Evolutionary conservation across 2,888 invertebrate species (phyloP).

Genomic region (Allacma fusca): DNA sequence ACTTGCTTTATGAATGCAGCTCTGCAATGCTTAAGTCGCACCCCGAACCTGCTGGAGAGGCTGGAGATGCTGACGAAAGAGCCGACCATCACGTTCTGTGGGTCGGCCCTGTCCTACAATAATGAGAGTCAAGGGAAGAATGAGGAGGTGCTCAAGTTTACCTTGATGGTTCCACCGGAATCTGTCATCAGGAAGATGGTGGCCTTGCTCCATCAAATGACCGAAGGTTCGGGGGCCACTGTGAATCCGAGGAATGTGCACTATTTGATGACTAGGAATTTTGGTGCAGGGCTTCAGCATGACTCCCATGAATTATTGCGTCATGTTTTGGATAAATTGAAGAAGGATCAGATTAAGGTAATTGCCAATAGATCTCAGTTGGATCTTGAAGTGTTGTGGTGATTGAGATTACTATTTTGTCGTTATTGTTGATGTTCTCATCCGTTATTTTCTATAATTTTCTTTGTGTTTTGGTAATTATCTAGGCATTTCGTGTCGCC

Average conservation of each 20-base stretch:
- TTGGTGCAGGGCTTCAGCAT: constrained; percentile 93
- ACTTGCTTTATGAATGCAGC: constrained; percentile 98
- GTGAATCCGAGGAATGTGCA: constrained; percentile 55
- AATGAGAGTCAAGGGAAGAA: constrained; percentile 49
- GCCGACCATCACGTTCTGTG: constrained; percentile 7
- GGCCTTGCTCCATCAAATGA: constrained; percentile 57
- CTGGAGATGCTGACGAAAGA: constrained; percentile 50
- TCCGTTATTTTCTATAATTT: constrained; percentile 20
- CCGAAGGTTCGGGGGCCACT: constrained; percentile 44
- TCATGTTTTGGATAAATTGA: constrained; percentile 60
- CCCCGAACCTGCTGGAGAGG: constrained; percentile 63
- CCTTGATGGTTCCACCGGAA: constrained; percentile 53
- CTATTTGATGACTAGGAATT: constrained; percentile 67
- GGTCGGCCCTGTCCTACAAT: background rate
- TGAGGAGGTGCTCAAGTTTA: constrained; percentile 49
- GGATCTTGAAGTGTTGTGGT: background rate
- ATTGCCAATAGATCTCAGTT: too few species aligned
- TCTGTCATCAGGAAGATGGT: constrained; percentile 57
- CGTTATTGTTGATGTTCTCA: background rate
- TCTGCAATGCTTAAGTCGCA: constrained; percentile 89
- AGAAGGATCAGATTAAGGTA: constrained; percentile 61
- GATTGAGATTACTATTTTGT: too few species aligned
- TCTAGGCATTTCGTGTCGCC: constrained; percentile 79
- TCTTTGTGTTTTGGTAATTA: constrained; percentile 47
- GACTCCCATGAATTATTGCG: constrained; percentile 94